Percentiles rank a stretch among this genome's conserved stretches.
Conservation (phyloP, 2,888 invertebrate species). For the Lycocerus yunnanus region DNA sequence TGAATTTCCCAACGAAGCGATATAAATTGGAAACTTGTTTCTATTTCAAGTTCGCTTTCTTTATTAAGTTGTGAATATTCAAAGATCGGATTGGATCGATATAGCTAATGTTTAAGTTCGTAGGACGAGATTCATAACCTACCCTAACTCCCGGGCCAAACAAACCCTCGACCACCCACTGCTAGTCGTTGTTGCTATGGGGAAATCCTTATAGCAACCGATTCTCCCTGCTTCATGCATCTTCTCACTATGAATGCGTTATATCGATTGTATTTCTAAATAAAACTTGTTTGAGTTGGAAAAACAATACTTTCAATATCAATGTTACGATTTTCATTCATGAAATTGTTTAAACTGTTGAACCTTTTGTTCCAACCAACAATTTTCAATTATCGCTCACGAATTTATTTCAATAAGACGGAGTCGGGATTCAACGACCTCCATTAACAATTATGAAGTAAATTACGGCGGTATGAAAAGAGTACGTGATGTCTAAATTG, state of each 20-base stretch:
- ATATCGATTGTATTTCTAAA: constrained; percentile 32
- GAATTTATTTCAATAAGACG: not conserved
- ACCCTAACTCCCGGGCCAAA: constrained; percentile 50
- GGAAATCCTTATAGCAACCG: constrained; percentile 45
- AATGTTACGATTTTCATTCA: not conserved
- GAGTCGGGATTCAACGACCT: not conserved
- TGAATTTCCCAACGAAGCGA: not conserved
- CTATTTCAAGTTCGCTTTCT: not conserved
- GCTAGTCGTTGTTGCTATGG: constrained; percentile 46
- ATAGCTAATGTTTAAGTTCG: constrained; percentile 41
- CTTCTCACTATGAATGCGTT: constrained; percentile 30
- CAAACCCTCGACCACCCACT: constrained; percentile 43
- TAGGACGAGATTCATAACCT: constrained; percentile 47
- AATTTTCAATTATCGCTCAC: not conserved
- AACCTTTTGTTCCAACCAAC: not conserved
- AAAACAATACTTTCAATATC: not conserved
- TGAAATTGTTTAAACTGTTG: not conserved
- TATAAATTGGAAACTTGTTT: not conserved
- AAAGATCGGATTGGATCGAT: constrained; percentile 38
- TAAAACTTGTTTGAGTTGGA: constrained; percentile 5
- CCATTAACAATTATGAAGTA: constrained; percentile 18
- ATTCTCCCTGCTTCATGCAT: constrained; percentile 35
- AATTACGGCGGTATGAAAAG: constrained; percentile 24
- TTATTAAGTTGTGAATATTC: not conserved
- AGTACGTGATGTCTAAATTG: constrained; percentile 32